These are phyloP conservation scores for Chelidonichthys spinosus DNA, from an alignment of 2,797 vertebrate species.

Conservation along the genomic window DNA sequence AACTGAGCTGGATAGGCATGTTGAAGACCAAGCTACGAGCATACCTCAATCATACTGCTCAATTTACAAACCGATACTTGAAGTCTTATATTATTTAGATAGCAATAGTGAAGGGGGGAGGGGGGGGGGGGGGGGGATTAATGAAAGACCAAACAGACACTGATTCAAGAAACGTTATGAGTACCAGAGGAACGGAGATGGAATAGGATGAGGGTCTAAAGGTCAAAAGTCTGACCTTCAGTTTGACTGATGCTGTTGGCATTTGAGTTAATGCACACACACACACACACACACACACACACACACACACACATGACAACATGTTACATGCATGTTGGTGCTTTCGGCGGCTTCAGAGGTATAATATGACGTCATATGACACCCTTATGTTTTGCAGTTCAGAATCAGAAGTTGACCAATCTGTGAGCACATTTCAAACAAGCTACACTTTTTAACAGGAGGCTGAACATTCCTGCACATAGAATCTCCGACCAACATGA, in stretches of 20 bases:
- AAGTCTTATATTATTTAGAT: not conserved
- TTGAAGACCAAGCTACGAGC: no score
- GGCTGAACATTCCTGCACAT: not conserved
- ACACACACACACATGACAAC: not conserved
- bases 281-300: conserved; percentile 13
- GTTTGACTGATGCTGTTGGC: conserved; percentile 65
- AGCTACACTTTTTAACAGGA: no score
- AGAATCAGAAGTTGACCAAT: not conserved
- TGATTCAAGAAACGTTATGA: conserved; percentile 1
- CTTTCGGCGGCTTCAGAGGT: not conserved
- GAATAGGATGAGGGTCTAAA: conserved; percentile 62
- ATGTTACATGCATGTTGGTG: not conserved
- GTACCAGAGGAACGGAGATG: conserved; percentile 28
- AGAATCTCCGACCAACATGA: not conserved
- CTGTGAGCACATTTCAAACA: not conserved
- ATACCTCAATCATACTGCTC: not conserved
- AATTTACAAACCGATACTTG: not conserved
- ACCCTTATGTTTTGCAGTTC: not conserved
- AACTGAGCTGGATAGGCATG: no score
- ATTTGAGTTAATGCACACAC: conserved; percentile 57
- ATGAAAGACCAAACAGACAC: conserved; percentile 10
- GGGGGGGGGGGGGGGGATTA: not conserved
- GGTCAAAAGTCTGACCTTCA: conserved; percentile 65
- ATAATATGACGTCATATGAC: not conserved
- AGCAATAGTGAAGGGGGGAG: not conserved